Evolutionary conservation across 1,140 invertebrate genomes (phyloP).

Genomic region (Cyphomyrmex costatus): DNA sequence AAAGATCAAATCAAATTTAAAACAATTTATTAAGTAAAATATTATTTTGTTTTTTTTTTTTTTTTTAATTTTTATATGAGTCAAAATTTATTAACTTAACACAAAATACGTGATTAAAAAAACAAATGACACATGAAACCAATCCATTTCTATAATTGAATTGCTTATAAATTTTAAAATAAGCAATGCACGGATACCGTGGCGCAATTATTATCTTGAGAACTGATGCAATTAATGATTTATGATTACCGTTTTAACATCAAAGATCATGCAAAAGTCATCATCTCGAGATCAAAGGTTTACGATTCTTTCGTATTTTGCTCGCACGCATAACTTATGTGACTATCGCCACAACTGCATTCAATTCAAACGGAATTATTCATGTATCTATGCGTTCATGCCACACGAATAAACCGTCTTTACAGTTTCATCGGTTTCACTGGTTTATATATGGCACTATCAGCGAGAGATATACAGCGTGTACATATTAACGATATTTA

Average conservation of each 20-base stretch:
- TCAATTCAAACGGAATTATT: slow-evolving; percentile 35
- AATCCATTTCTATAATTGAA: too few relatives aligned
- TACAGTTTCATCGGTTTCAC: slow-evolving; percentile 25
- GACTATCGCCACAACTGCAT: not conserved
- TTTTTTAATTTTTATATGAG: too few relatives aligned
- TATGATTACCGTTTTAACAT: not conserved
- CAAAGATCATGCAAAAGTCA: not conserved
- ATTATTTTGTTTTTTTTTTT: too few relatives aligned
- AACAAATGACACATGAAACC: too few relatives aligned
- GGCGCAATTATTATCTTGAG: not conserved
- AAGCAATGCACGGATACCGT: not conserved
- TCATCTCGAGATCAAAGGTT: not conserved
- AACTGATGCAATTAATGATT: not conserved
- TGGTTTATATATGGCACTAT: not conserved
- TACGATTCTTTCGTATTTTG: not conserved
- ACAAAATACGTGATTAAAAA: too few relatives aligned
- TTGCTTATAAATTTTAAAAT: too few relatives aligned
- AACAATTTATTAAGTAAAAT: too few relatives aligned
- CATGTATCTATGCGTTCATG: not conserved
- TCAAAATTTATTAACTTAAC: too few relatives aligned
- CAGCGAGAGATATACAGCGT: slow-evolving; percentile 21
- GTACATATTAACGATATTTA: slow-evolving; percentile 55
- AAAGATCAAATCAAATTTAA: too few relatives aligned
- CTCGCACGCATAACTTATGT: not conserved
- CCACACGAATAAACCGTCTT: slow-evolving; percentile 20